These are phyloP conservation scores for Piscicola geometra DNA, from an alignment of 2,888 invertebrate genomes.

Conservation along the genomic window DNA sequence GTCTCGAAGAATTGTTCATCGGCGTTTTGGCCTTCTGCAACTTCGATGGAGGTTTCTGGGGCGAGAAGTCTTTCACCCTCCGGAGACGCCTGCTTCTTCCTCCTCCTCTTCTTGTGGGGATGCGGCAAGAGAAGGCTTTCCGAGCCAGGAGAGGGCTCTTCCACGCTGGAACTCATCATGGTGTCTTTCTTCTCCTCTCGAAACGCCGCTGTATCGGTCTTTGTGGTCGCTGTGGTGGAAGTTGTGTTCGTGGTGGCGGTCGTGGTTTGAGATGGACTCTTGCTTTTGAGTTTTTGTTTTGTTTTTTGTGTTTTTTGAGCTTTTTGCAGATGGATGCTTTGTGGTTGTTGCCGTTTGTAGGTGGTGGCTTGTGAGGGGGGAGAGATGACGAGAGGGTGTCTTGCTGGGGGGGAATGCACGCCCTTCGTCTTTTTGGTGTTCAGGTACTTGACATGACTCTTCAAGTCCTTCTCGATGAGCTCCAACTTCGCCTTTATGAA, in stretches of 20 bases:
- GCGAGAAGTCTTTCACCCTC: not conserved
- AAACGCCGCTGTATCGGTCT: not conserved
- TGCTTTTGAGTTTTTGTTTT: slow-evolving; percentile 8
- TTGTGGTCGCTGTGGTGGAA: not conserved
- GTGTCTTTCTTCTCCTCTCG: not conserved
- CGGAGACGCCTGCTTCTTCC: not conserved
- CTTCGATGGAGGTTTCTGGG: not conserved
- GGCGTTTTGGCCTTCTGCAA: not conserved
- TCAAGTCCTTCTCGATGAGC: slow-evolving; percentile 43
- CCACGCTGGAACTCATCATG: not conserved
- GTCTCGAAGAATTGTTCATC: slow-evolving; percentile 25
- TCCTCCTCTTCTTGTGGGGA: slow-evolving; percentile 12
- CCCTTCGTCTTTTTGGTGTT: slow-evolving; percentile 25
- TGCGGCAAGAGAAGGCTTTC: slow-evolving; percentile 8
- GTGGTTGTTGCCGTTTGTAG: not conserved
- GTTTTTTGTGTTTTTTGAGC: not conserved
- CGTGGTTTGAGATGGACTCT: slow-evolving; percentile 3
- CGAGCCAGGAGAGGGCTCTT: slow-evolving; percentile 23
- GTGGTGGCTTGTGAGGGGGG: not conserved
- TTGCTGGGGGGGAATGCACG: not conserved
- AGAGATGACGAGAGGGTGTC: not conserved
- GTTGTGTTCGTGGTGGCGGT: not conserved
- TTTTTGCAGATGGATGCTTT: not conserved
- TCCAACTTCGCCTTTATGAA: slow-evolving; percentile 44
- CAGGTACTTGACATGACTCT: slow-evolving; percentile 42